Evolutionary conservation across 2,888 invertebrate genomes (phyloP), one percentile per base, ranked within the genome.

Genomic region (Eutolmus rufibarbis): DNA sequence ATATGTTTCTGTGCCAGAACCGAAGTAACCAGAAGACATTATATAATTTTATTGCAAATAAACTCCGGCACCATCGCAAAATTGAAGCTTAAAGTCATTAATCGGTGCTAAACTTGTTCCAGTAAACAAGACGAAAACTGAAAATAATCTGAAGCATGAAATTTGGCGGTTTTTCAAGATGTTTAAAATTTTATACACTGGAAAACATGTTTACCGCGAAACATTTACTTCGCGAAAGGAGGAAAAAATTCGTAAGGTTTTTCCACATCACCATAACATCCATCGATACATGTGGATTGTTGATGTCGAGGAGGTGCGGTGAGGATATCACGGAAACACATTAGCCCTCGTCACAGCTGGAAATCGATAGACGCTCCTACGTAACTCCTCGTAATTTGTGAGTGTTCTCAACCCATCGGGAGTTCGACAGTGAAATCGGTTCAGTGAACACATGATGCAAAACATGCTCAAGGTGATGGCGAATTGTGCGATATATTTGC

Each of bases 141-240:
- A 66, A 66, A 23, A 66, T 66, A 66, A 66, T 66, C 66, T 66
- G 40, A 78, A 40, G 78, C 43, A n/a, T 40, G 43, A 78, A 40
- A 40, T 78, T 78, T 78, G 78, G 43, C 40, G 78, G 78, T 78
- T 40, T 40, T 78, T 78, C 43, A 78, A 78, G 9, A 43, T 43
- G 23, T 78, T 78, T 78, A 78, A 78, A 40, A 78, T 78, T 78
- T 34, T 40, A 40, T 78, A 43, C 43, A 12, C 9, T 66, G 78
- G 78, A 78, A 78, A 40, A 23, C 78, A 78, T 78, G 43, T 40
- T 40, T 78, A 43, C 43, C 40, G 43, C 23, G 19, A 78, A 78
- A 78, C 40, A 40, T 78, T 40, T 46, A 78, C 78, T 78, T 78
- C 12, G 28, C 12, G 3, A 66, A 23, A 51, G 28, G 23, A 23